Percentiles rank a stretch among this genome's conserved stretches.
Evolutionary conservation across 2,888 invertebrate species (phyloP).

Genomic region (Amblyjoppa fuscipennis): DNA sequence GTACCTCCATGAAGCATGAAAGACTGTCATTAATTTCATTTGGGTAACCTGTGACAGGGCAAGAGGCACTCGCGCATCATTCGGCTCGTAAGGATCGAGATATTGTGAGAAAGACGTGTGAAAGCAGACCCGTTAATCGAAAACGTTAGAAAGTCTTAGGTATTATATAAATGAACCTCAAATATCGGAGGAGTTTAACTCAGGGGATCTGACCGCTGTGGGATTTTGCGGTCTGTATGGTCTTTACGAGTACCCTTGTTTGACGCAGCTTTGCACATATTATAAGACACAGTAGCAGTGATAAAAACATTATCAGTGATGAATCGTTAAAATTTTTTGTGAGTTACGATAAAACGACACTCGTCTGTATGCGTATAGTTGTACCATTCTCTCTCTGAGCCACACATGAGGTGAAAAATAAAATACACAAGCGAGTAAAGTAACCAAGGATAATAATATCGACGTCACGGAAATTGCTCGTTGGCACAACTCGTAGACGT

Average conservation of each 20-base stretch:
- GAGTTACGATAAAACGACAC: too few species aligned
- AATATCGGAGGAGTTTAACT: constrained; percentile 23
- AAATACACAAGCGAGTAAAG: constrained; percentile 37
- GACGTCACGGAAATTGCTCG: constrained; percentile 55
- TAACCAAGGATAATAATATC: constrained; percentile 58
- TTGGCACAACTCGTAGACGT: constrained; percentile 40
- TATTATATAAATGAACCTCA: constrained; percentile 55
- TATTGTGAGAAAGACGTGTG: constrained; percentile 52
- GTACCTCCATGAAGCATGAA: constrained; percentile 49
- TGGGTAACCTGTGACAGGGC: constrained; percentile 20
- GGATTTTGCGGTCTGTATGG: background rate
- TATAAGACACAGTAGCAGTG: too few species aligned
- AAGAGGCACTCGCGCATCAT: constrained; percentile 9
- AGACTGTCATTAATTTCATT: constrained; percentile 47
- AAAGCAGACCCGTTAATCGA: constrained; percentile 63
- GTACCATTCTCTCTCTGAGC: too few species aligned
- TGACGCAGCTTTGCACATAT: background rate
- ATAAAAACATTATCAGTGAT: too few species aligned
- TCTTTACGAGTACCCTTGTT: constrained; percentile 28
- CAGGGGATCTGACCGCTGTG: background rate
- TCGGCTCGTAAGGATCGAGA: constrained; percentile 4
- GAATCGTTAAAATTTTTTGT: too few species aligned
- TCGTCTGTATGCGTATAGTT: too few species aligned
- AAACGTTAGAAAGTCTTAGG: constrained; percentile 59
- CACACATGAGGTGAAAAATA: constrained; percentile 1